These are phyloP conservation scores for Isurus oxyrinchus DNA, from an alignment of 2,113 vertebrate genomes.

Conservation along the genomic window DNA sequence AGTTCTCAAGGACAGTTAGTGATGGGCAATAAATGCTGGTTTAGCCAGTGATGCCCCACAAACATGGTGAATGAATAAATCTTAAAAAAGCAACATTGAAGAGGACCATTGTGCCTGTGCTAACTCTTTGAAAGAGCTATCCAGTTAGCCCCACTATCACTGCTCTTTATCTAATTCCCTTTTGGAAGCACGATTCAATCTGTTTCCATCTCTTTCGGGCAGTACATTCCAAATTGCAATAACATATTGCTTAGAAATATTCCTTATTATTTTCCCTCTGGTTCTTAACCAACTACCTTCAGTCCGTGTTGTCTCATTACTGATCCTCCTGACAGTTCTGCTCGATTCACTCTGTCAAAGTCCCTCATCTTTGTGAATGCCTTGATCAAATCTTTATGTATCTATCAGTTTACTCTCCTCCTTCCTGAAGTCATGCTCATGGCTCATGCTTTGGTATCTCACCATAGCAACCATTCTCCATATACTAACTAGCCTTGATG, in stretches of 20 bases:
- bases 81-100: neutral
- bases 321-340: neutral
- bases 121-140: too few species aligned
- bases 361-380: neutral
- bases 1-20: too few species aligned
- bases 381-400: neutral
- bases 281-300: neutral
- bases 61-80: too few species aligned
- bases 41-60: too few species aligned
- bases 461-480: too few species aligned
- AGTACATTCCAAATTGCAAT: neutral
- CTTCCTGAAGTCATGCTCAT: too few species aligned
- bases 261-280: neutral
- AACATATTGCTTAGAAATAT: neutral
- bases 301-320: neutral
- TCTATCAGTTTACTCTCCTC: neutral
- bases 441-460: too few species aligned
- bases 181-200: neutral
- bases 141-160: neutral
- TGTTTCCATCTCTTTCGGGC: neutral
- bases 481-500: too few species aligned
- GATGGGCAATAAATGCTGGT: too few species aligned
- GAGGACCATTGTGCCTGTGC: neutral
- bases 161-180: neutral
- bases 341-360: neutral